Evolutionary conservation across 2,113 vertebrate species (phyloP), one percentile per base, ranked within the genome.

Genomic region (Puma concolor): DNA sequence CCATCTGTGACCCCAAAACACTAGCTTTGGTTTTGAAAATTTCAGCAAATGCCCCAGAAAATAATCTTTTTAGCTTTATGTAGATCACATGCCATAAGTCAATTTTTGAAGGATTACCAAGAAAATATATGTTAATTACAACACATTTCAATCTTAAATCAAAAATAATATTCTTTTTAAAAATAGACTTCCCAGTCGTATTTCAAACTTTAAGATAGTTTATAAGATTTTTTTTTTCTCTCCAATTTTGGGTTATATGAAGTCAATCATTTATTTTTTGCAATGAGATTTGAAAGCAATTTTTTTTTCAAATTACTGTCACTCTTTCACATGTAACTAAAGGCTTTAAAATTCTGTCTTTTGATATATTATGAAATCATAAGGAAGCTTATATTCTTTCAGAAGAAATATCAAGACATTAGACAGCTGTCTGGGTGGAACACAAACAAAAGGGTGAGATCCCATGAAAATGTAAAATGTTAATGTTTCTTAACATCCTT

Each of bases 121-220:
- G n/a, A 44, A 96, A 80, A 91, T 76, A 44, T 17, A 72, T 66
- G 11, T 84, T 90, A 90, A 74, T 67, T 50, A 90, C 25, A 97
- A 88, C 25, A 95, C 2, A 89, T 89, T 93, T 96, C 13, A 66
- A 91, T 74, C 74, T 94, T 48, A 96, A 89, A 95, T 91, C 33
- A 81, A 93, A 67, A 9, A 81, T 36, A 80, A 64, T 29, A 38
- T 41, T 89, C 4, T 79, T 91, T 86, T 52, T 25, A 90, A 72
- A 94, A 79, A 80, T 19, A 92, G 19, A 95, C 48, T 19, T 36
- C 31, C 2, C 38, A 84, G 2, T 90, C n/a, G 94, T 82, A 89
- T 67, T 95, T 96, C 57, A 95, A 94, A 94, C 1, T 74, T 27
- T 25, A 82, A 79, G 16, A 64, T 50, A 91, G 13, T 60, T 17